Percentiles rank a stretch among this genome's conserved stretches.
These are phyloP conservation scores for Morelia viridis DNA, from an alignment of 2,797 vertebrate species.

Conservation along the genomic window DNA sequence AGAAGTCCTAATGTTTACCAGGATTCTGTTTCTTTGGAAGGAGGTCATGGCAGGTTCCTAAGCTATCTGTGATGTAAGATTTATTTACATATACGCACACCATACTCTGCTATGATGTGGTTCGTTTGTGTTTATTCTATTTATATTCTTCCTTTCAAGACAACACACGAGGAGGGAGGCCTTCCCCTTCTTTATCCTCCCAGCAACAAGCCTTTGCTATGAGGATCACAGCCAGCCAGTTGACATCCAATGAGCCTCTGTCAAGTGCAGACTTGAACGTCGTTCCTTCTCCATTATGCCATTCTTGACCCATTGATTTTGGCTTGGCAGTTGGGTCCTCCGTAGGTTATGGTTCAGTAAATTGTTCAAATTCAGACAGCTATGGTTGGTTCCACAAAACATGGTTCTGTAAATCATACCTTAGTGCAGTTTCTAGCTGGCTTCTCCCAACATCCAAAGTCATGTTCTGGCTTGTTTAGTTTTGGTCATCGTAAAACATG, in stretches of 20 bases:
- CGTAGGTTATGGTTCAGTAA: too few relatives aligned
- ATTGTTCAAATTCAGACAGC: neutral
- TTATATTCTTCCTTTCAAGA: neutral
- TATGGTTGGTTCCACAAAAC: neutral
- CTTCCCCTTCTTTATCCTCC: neutral
- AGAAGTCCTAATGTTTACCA: neutral
- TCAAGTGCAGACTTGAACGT: neutral
- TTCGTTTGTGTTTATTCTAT: neutral
- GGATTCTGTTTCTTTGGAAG: neutral
- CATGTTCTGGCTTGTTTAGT: neutral
- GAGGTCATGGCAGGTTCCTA: neutral
- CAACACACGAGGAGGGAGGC: neutral
- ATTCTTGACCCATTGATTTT: neutral
- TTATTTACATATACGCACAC: neutral
- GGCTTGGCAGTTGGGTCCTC: neutral
- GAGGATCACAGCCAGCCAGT: neutral
- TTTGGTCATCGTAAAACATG: neutral
- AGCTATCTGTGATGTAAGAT: neutral
- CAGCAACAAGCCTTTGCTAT: neutral
- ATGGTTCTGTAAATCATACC: neutral
- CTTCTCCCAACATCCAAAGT: neutral
- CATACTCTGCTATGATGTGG: neutral
- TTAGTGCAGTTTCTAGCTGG: neutral
- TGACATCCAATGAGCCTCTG: neutral
- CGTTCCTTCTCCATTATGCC: neutral